Base-by-base conservation (phyloP, 2,888 invertebrate species). In the Lycophotia porphyrea region DNA sequence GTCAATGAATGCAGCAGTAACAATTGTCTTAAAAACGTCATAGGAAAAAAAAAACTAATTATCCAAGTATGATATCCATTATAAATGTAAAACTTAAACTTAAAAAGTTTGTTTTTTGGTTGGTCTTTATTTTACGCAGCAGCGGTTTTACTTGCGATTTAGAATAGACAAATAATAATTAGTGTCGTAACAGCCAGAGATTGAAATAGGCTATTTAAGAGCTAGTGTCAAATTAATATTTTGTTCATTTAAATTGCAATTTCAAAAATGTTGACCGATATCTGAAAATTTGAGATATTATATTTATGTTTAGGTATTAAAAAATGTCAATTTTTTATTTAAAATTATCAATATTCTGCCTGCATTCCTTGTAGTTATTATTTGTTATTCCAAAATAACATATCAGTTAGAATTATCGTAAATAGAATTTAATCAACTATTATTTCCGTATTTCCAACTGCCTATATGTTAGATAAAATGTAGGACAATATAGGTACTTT, bases 381-480 rank as follows among this genome's bases (percentile, higher is more conserved):
- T 18, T 52, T 34, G 11, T 39, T 67, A 67, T 15, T 7, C 44
- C 21, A 79, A 71, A 63, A 36, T 55, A 31, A 44, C 2, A 47
- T n/a, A 71, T 55, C 11, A 44, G 21, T 31, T 71, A 1, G 13
- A 67, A 77, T 77, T 11, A 66, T n/a, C 27, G 9, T 39, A 47
- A 65, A 66, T 18, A 24, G n/a, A n/a, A 74, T 74, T 44, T 31
- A 60, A 39, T 49, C 15, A 39, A 49, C 13, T 27, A 42, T 27
- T 24, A 42, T 60, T 76, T 78, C n/a, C 58, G 27, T 1, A 34
- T 47, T 69, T 18, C 2, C 11, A 52, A 18, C 5, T 31, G 15
- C 8, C n/a, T 27, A 15, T 55, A 36, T 36, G 15, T 47, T 7
- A 5, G 24, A n/a, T 47, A n/a, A n/a, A n/a, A n/a, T n/a, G n/a